Evolutionary conservation across 2,113 vertebrate genomes (phyloP), one percentile per base, ranked within the genome.

Genomic region (Cyprinodon brontotheroides): DNA sequence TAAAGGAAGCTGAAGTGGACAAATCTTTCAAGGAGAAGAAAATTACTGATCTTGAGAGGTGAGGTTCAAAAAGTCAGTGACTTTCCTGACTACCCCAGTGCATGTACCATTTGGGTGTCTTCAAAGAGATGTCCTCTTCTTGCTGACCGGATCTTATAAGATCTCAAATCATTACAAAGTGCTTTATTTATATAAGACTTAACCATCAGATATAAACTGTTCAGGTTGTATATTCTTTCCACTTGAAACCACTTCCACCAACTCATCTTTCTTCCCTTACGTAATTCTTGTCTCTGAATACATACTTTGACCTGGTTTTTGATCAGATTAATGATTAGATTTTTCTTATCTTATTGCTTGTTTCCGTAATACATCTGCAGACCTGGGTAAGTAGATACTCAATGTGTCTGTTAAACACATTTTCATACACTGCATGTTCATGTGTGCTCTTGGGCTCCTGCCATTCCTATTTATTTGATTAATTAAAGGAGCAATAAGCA

Each of bases 11-110:
- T 61, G 97, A 98, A 86, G 94, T 94, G 38, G 97, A 99, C 84
- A 96, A 96, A 89, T 96, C 94, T 13, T 95, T 96, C 88, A 97
- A 96, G 88, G 97, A 98, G 92, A 98, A 95, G 92, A 97, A 95
- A 91, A 97, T 97, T 38, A 92, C 95, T 4, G 97, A 99, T 75
- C 94, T 98, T 22, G 97, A 99, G 92, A 98, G 97, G 98, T 99
- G 94, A 91, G 88, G 68, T 63, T 72, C 62, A 81, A 63, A 67
- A 48, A 63, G 64, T 61, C 59, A 12, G 53, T 36, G 45, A 57
- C 68, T 64, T 72, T 69, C 11, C 9, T 37, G 65, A 75, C 39
- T 20, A 66, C 74, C 29, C 72, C 36, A 69, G 67, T 37, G 68
- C 70, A 57, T 57, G 50, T 20, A 62, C 57, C 65, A 70, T 65